A percentile compares a stretch with the other conserved stretches of the same genome.
These are phyloP conservation scores for Lanius ludovicianus DNA, from an alignment of 2,113 vertebrate species.

Conservation along the genomic window DNA sequence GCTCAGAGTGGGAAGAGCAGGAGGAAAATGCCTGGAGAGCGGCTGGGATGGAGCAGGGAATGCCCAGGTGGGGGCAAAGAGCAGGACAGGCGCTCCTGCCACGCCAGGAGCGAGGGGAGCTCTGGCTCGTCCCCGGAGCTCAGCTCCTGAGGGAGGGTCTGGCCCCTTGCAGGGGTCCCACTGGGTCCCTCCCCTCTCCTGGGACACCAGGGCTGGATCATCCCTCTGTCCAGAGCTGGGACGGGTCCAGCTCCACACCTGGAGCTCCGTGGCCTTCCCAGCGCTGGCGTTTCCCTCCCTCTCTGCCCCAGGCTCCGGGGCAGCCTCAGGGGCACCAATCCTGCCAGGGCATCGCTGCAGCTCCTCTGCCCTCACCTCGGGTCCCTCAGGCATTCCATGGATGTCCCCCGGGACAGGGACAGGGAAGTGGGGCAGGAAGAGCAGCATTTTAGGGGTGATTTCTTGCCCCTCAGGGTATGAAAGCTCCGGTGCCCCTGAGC, in stretches of 20 bases:
- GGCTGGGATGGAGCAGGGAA: neutral
- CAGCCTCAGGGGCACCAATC: neutral
- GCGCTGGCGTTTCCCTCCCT: neutral
- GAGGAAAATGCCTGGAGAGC: no score
- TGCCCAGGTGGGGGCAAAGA: no score
- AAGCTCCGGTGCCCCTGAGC: neutral
- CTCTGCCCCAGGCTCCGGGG: neutral
- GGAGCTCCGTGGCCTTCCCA: neutral
- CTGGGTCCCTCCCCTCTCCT: neutral
- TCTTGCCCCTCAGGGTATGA: neutral
- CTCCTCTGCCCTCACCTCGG: neutral
- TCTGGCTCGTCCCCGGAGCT: neutral
- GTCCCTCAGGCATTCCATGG: neutral
- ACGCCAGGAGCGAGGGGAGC: rapidly evolving
- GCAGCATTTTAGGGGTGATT: neutral
- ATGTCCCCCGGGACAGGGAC: neutral
- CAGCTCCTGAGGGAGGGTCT: neutral
- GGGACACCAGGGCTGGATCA: neutral
- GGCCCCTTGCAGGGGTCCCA: rapidly evolving
- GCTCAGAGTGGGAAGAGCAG: no score
- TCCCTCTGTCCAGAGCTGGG: neutral
- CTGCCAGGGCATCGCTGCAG: neutral
- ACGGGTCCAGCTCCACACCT: neutral
- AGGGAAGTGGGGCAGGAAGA: neutral
- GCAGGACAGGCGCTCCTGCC: neutral